Evolutionary conservation across 2,113 vertebrate genomes (phyloP).

Genomic region (Chaetura pelagica): DNA sequence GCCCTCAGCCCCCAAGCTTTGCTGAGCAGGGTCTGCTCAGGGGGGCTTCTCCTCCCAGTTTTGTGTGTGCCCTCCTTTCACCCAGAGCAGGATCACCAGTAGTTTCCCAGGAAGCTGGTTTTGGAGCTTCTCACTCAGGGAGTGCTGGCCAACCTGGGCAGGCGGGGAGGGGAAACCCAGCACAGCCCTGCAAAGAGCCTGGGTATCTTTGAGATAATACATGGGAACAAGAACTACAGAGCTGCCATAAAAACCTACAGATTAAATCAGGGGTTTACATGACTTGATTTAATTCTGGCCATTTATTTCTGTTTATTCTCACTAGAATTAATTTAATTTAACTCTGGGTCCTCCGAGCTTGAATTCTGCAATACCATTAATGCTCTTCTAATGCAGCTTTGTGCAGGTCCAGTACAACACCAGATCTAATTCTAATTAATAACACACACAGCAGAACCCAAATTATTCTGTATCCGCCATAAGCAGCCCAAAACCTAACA

Average conservation of each 20-base stretch:
- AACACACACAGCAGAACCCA: not conserved
- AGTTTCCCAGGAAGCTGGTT: not conserved
- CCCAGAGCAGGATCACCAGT: rapidly evolving
- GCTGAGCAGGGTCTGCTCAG: rapidly evolving
- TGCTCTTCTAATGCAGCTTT: rapidly evolving
- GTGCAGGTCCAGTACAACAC: not conserved
- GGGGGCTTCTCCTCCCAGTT: not conserved
- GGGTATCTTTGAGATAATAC: not conserved
- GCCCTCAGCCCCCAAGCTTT: not conserved
- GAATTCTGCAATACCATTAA: not conserved
- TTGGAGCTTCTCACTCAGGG: too few relatives aligned
- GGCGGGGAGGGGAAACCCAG: not conserved
- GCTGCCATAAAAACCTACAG: not conserved
- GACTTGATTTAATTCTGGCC: not conserved
- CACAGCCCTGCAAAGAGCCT: not conserved
- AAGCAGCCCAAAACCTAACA: not conserved
- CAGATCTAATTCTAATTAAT: not conserved
- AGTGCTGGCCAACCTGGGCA: not conserved
- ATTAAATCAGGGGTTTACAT: not conserved
- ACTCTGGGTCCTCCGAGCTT: not conserved
- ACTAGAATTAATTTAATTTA: not conserved
- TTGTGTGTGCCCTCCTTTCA: not conserved
- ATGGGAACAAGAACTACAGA: not conserved
- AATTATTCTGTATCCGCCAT: not conserved
- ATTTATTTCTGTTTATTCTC: not conserved